Evolutionary conservation across 2,113 vertebrate genomes (phyloP).

Genomic region (Puffinus mauretanicus): DNA sequence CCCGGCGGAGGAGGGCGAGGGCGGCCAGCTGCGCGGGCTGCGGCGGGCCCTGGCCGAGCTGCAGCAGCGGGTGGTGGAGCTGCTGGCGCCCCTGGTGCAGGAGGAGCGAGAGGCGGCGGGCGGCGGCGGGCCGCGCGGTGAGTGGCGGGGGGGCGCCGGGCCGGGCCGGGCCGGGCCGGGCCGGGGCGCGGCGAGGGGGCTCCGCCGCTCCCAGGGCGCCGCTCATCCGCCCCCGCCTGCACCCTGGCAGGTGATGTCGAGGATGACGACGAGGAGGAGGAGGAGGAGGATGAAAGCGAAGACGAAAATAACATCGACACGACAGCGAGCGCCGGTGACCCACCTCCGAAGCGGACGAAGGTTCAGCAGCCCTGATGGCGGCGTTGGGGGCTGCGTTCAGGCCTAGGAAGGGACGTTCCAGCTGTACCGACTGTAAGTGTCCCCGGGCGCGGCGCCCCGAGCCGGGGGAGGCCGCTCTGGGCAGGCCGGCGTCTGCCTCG

Average conservation of each 20-base stretch:
- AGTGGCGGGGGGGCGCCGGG: not conserved
- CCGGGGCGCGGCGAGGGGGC: not conserved
- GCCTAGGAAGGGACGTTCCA: not conserved
- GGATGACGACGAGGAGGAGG: not conserved
- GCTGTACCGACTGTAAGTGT: not conserved
- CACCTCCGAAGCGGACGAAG: slow-evolving; percentile 71
- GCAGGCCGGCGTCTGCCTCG: not conserved
- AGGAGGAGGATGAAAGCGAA: slow-evolving; percentile 20
- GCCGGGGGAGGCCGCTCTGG: not conserved
- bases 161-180: too few relatives aligned
- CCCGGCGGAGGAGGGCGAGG: too few relatives aligned
- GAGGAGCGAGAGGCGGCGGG: too few relatives aligned
- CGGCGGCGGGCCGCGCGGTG: not conserved
- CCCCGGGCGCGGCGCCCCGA: not conserved
- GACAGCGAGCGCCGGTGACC: slow-evolving; percentile 32
- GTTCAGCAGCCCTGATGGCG: slow-evolving; percentile 21
- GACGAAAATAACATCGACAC: slow-evolving; percentile 48
- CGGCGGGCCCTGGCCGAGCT: too few relatives aligned
- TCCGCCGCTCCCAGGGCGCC: too few relatives aligned
- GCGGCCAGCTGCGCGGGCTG: too few relatives aligned
- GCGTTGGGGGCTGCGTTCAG: not conserved
- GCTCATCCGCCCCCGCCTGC: not conserved
- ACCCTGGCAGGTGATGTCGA: not conserved
- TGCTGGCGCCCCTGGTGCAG: too few relatives aligned
- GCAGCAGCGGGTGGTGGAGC: too few relatives aligned